Base-by-base conservation (phyloP, 2,888 invertebrate genomes). In the Drosophila subsilvestris region DNA sequence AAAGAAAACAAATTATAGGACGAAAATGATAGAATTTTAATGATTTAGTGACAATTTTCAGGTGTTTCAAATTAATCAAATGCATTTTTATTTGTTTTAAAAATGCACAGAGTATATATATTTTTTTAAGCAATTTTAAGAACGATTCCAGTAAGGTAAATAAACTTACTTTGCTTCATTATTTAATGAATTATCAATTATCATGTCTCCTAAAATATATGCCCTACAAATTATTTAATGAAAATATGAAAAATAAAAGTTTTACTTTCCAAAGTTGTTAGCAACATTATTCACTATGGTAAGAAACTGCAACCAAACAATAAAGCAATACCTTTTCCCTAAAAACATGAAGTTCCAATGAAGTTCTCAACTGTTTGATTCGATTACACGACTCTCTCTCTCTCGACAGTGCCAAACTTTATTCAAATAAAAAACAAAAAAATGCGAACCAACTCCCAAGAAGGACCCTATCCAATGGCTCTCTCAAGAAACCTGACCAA, bases 401-500 rank as follows among this genome's bases (percentile, higher is more conserved):
- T 9, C 27, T 37, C 37, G 12, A 0, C 2, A 37, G n/a, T 22
- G 7, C 29, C n/a, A 17, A 67, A 66, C 67, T 66, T 55, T 67
- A 55, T 54, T 48, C n/a, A 66, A 66, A 67, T 55, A 50, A 67
- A 57, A 25, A 66, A 66, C 55, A 66, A 66, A 48, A 67, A 25
- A 66, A 18, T 22, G 25, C 18, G 20, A 54, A 22, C 3, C 32
- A 47, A 10, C 20, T 37, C 8, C 50, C 37, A 37, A 37, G 14
- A n/a, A 37, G 37, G 25, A 25, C 25, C 25, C 25, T 25, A 25
- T 6, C 25, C 6, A 25, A 1, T 25, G 25, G 25, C 6, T 3
- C 25, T 20, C 20, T 4, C 25, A 44, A 8, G 32, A 55, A 54
- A 56, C 70, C 70, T 73, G 62, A 75, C 76, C 90, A 89, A 90